A percentile compares a stretch with the other conserved stretches of the same genome.
Conservation (phyloP, 1,140 invertebrate species). For the Drosophila kepulauana region DNA sequence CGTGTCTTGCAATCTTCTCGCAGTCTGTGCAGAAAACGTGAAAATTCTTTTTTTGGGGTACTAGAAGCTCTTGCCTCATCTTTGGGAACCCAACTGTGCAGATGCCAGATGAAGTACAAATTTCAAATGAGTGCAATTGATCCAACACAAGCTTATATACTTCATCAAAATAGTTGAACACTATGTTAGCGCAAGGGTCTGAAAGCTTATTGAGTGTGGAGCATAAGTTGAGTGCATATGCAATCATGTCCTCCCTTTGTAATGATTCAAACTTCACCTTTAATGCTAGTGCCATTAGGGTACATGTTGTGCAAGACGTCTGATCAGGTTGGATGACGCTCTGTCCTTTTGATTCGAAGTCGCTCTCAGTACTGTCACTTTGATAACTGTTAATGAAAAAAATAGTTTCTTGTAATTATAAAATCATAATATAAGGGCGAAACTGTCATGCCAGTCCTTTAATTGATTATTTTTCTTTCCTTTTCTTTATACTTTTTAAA, state of each 20-base stretch:
- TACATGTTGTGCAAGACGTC: slow-evolving; percentile 17
- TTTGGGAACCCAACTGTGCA: neutral
- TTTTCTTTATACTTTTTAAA: no score
- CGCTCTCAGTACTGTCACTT: neutral
- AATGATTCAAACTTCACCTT: neutral
- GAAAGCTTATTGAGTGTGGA: slow-evolving; percentile 2
- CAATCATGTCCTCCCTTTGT: neutral
- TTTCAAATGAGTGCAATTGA: slow-evolving; percentile 5
- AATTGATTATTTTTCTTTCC: no score
- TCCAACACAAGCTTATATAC: slow-evolving; percentile 3
- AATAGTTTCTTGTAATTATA: neutral
- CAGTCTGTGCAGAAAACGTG: slow-evolving; percentile 6
- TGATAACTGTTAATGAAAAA: neutral
- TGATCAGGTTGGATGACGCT: neutral
- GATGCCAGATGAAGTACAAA: slow-evolving; percentile 1
- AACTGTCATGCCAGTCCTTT: no score
- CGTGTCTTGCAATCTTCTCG: neutral
- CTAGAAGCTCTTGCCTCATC: no score
- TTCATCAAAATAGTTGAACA: slow-evolving; percentile 25
- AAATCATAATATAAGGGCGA: neutral
- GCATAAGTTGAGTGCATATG: neutral
- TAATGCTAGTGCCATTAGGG: neutral
- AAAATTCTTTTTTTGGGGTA: neutral
- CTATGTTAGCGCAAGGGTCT: slow-evolving; percentile 12
- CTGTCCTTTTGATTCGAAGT: neutral